Evolutionary conservation across 2,797 vertebrate genomes (phyloP), one percentile per base, ranked within the genome.

Genomic region (Danionella dracula): DNA sequence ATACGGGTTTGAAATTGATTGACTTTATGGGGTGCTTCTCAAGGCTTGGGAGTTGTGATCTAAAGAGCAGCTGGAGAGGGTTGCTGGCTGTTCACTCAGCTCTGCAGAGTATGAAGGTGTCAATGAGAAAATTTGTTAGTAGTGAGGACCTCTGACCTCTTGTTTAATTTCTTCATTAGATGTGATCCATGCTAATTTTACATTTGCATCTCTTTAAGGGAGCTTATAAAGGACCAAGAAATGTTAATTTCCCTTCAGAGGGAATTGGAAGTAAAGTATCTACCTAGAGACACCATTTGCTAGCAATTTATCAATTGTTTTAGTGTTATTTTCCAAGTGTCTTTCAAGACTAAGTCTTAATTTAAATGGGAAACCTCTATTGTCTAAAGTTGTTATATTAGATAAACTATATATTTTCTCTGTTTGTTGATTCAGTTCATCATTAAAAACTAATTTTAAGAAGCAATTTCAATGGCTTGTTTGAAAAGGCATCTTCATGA

Each of bases 1-100:
- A 53, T 74, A 75, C 74, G 67, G 71, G 77, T 86, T 84, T 87
- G 84, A 86, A 85, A 85, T 72, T 73, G 81, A 85, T 83, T 54
- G 40, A 34, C 40, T 4, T 42, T 57, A 53, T 57, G 53, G 23
- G 64, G 64, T 66, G 51, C 53, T 41, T 66, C 20, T 56, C 44
- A 66, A 41, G 44, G 73, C 79, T 83, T 72, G 76, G 80, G 78
- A 82, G 74, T 78, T 48, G 57, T 20, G 58, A 56, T 79, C 74
- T 73, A 8, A 37, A 12, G 81, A 76, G 77, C 82, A 86, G 83
- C 83, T 82, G 69, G 55, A 51, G 62, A 31, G 35, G 63, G 16
- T 16, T 42, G 35, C 34, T 40, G 41, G 32, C 8, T 1, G 32
- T 27, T 62, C 23, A 15, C 20, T 57, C 38, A 15, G 16, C 5